These are phyloP conservation scores for Galeopsomyia nigrocyanea DNA, from an alignment of 2,888 invertebrate genomes.

Conservation along the genomic window DNA sequence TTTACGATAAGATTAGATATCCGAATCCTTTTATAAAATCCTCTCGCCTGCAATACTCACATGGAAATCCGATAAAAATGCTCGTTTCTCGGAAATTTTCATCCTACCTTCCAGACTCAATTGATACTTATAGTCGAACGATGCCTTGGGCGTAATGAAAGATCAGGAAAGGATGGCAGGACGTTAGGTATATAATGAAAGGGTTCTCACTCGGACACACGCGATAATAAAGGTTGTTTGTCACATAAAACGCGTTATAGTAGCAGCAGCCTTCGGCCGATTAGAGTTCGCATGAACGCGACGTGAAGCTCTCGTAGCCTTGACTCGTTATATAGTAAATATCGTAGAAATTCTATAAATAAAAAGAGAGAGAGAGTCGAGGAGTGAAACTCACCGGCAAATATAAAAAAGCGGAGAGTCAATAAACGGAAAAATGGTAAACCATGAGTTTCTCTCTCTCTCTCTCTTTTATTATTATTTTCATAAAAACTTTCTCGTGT, in stretches of 20 bases:
- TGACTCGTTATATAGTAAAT: slow-evolving; percentile 36
- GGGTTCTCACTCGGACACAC: background rate
- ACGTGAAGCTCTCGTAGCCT: slow-evolving; percentile 14
- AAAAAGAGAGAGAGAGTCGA: slow-evolving; percentile 8
- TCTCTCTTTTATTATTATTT: background rate
- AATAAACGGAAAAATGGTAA: slow-evolving; percentile 16
- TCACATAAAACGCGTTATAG: background rate
- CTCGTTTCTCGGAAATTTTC: too few species aligned
- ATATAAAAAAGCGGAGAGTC: slow-evolving; percentile 4
- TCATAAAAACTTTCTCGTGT: background rate
- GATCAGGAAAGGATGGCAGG: too few species aligned
- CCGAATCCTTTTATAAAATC: too few species aligned
- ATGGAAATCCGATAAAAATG: too few species aligned
- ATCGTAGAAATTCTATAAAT: slow-evolving; percentile 33
- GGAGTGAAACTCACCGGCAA: slow-evolving; percentile 10
- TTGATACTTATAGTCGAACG: too few species aligned
- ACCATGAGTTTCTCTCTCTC: background rate
- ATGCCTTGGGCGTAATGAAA: too few species aligned
- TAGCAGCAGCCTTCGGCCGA: slow-evolving; percentile 10
- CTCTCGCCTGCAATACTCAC: too few species aligned
- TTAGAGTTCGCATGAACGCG: slow-evolving; percentile 8
- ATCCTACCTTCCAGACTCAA: too few species aligned
- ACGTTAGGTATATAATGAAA: background rate
- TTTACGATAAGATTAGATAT: too few species aligned
- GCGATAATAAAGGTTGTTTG: background rate